phyloP scores from a whole-genome alignment of 2,888 invertebrate genomes.

The Formica aserva region DNA sequence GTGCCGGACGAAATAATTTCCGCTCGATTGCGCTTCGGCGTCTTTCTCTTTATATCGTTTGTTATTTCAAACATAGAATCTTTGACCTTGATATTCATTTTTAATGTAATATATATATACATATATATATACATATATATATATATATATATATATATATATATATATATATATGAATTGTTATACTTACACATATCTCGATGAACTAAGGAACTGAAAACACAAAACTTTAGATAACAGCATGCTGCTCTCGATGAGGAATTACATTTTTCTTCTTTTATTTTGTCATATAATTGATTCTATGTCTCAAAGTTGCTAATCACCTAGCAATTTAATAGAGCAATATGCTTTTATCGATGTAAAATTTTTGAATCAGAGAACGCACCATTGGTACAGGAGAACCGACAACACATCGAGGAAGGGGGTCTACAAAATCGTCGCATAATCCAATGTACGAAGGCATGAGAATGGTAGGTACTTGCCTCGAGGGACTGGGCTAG shows the following conservation, averaged over 20 bases:
- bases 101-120: constrained; percentile 1
- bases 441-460: constrained; percentile 80
- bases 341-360: constrained; percentile 74
- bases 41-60: constrained; percentile 26
- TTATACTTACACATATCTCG: constrained; percentile 68
- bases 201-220: constrained; percentile 76
- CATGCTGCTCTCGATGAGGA: constrained; percentile 75
- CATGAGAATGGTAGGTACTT: constrained; percentile 85
- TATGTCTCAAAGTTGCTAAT: neutral
- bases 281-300: neutral
- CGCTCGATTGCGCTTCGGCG: constrained; percentile 20
- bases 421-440: constrained; percentile 82
- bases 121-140: constrained; percentile 9
- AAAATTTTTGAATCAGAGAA: constrained; percentile 67
- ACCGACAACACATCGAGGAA: constrained; percentile 73
- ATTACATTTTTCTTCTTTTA: neutral
- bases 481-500: constrained; percentile 85
- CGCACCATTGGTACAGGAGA: constrained; percentile 74
- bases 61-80: constrained; percentile 18
- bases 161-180: constrained; percentile 48
- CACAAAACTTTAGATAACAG: constrained; percentile 77
- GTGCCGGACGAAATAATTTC: constrained; percentile 29
- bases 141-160: neutral
- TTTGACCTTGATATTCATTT: neutral
- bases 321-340: constrained; percentile 37